phyloP scores from a whole-genome alignment of 2,797 vertebrate species.

The Meda fulgida region DNA sequence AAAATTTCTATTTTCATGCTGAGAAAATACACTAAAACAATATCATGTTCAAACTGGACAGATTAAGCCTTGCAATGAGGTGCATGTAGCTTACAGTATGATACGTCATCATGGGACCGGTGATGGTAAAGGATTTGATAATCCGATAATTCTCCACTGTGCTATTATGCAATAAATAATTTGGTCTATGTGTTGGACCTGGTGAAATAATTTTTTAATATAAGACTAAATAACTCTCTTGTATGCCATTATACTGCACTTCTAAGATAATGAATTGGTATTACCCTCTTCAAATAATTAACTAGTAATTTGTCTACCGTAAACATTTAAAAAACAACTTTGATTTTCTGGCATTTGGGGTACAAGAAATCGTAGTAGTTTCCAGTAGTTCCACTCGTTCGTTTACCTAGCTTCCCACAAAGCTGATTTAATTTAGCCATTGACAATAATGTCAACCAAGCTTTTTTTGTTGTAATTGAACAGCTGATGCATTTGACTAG shows the following conservation, averaged over 20 bases:
- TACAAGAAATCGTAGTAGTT: background rate
- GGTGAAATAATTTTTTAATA: background rate
- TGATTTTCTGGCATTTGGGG: conserved; percentile 14
- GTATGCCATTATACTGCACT: background rate
- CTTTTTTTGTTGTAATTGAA: conserved; percentile 31
- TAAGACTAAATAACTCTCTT: background rate
- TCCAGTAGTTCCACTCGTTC: background rate
- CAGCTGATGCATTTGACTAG: conserved; percentile 51
- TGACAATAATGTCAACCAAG: too few species aligned
- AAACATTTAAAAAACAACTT: conserved; percentile 34
- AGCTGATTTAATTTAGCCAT: background rate
- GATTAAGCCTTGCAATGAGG: conserved; percentile 25
- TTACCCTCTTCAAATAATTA: conserved; percentile 1
- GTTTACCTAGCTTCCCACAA: background rate
- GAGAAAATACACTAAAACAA: background rate
- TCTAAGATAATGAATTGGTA: background rate
- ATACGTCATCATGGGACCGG: conserved; percentile 13
- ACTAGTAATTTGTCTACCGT: conserved; percentile 15
- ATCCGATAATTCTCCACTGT: conserved; percentile 39
- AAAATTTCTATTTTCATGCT: background rate
- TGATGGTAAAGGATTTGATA: conserved; percentile 30
- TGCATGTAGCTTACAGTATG: conserved; percentile 29
- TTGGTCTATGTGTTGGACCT: background rate
- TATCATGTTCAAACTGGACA: conserved; percentile 10
- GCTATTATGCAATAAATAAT: conserved; percentile 43